Base-by-base conservation (phyloP, 2,888 invertebrate genomes). In the Lithophane leautieri region DNA sequence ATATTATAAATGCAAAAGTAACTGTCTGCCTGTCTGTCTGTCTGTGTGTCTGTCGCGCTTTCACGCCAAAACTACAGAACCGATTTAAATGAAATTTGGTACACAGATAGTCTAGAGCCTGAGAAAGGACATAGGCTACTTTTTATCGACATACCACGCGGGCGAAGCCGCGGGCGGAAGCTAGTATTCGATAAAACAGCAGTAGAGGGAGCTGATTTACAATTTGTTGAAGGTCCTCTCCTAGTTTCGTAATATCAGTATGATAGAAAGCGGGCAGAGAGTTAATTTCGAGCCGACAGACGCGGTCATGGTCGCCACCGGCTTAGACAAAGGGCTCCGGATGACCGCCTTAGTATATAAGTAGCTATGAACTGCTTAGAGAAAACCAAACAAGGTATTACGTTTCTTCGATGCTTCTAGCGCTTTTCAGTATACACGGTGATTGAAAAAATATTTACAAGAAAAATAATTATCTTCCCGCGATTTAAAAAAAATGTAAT, bases 261-360 rank as follows among this genome's bases (percentile, higher is more conserved):
- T 76, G 61, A 70, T 40, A 79, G 88, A 86, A 83, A 84, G 79
- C 71, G 81, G 80, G 76, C 78, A 83, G 85, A 71, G 81, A 85
- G 86, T 85, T 87, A 86, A 89, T 90, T 89, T 87, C 76, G 85
- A 83, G 75, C 76, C 80, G 81, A 85, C 84, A 34, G 77, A 52
- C 62, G 81, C 86, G 88, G 89, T 90, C 90, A 90, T 81, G 90
- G 90, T 83, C 88, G 80, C 78, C 78, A 61, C 75, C 76, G 78
- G 82, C 73, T 76, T 78, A 86, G 80, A 88, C 85, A 87, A 89
- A 84, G 81, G 85, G 72, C 82, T 79, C 66, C 50, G 79, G 77
- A 74, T 79, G 71, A 75, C 75, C 71, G 72, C 47, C 72, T 76
- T 73, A 73, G 40, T 52, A 19, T 28, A 47, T 79, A 67, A 67